phyloP scores from a whole-genome alignment of 1,140 invertebrate species.

The Coelopa frigida region DNA sequence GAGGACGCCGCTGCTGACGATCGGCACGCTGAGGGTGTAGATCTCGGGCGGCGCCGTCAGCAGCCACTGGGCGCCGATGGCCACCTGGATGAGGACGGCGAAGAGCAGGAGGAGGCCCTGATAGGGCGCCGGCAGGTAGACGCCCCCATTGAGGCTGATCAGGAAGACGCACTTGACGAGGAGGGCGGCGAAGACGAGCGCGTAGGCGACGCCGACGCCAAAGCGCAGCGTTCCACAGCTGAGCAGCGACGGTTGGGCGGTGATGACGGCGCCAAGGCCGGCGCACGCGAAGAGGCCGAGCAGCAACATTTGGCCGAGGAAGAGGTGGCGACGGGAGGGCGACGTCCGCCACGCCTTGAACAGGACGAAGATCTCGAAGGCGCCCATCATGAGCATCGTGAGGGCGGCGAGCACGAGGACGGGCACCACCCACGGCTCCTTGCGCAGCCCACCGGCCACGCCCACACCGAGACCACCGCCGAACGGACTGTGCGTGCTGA shows the following conservation, averaged over 20 bases:
- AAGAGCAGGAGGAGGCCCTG: constrained; percentile 84
- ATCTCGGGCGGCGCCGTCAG: constrained; percentile 62
- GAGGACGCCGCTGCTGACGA: constrained; percentile 30
- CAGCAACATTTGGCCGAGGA: constrained; percentile 84
- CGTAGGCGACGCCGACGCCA: constrained; percentile 77
- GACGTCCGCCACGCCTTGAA: constrained; percentile 78
- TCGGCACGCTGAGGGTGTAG: constrained; percentile 46
- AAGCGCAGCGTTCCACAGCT: constrained; percentile 79
- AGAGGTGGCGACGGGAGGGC: constrained; percentile 76
- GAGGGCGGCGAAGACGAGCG: constrained; percentile 83
- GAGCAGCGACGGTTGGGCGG: constrained; percentile 68
- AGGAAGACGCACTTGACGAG: constrained; percentile 92
- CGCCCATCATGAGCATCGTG: constrained; percentile 70
- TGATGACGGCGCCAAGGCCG: constrained; percentile 68
- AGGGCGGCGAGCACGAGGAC: constrained; percentile 69
- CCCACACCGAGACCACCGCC: constrained; percentile 16
- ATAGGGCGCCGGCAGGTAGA: constrained; percentile 88
- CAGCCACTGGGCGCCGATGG: constrained; percentile 82
- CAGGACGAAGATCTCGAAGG: constrained; percentile 84
- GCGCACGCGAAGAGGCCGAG: constrained; percentile 80
- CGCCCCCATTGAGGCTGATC: constrained; percentile 81
- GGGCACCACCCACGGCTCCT: constrained; percentile 79
- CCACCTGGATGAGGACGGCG: constrained; percentile 80
- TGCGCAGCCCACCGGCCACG: constrained; percentile 57
- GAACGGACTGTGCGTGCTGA: constrained; percentile 32